phyloP scores from a whole-genome alignment of 2,113 vertebrate genomes.

The Pyrgilauda ruficollis region DNA sequence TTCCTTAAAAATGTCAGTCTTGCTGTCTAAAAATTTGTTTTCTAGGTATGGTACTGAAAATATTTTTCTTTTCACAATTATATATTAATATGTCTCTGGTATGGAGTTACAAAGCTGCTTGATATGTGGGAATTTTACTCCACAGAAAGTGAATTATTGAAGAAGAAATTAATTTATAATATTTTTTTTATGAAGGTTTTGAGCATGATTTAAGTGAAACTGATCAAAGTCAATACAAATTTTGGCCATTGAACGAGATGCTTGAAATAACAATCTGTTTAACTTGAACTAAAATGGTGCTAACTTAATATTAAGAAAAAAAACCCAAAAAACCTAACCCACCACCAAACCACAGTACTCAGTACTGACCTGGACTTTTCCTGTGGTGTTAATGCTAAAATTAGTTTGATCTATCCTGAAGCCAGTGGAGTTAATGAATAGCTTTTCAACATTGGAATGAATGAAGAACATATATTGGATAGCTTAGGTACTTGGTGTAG shows the following conservation, averaged over 20 bases:
- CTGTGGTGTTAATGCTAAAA: neutral
- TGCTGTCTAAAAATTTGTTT: neutral
- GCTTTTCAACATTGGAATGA: neutral
- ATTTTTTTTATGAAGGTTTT: neutral
- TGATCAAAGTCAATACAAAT: neutral
- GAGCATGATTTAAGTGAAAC: neutral
- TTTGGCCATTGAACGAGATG: neutral
- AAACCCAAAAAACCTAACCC: fast-evolving
- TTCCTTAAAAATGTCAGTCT: neutral
- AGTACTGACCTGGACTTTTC: neutral
- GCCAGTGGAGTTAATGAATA: neutral
- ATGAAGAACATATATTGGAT: neutral
- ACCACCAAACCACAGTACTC: neutral
- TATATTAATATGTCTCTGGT: neutral
- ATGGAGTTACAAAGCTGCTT: neutral
- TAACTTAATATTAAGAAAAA: neutral
- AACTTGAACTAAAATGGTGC: neutral
- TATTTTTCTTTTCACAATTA: neutral
- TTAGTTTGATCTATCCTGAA: neutral
- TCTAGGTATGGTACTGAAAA: neutral
- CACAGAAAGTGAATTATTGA: neutral
- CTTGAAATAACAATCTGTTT: neutral
- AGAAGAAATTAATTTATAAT: neutral
- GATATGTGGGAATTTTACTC: neutral
- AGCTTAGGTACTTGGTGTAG: neutral